phyloP scores from a whole-genome alignment of 2,113 vertebrate species.

The Corythaixoides concolor region DNA sequence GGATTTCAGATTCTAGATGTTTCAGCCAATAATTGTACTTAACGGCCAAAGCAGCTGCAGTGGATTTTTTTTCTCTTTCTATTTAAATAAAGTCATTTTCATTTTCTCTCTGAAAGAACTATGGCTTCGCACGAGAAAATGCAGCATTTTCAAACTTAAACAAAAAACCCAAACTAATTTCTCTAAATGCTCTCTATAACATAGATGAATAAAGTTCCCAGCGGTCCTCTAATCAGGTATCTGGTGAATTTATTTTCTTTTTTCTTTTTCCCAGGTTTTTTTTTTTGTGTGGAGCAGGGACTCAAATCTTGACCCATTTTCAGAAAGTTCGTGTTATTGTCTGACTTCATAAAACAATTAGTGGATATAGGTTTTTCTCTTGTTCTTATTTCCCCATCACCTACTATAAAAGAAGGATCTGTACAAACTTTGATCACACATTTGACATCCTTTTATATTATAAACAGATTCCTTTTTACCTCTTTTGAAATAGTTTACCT shows the following conservation, averaged over 20 bases:
- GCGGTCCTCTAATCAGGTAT: neutral
- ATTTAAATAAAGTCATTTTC: slow-evolving; percentile 13
- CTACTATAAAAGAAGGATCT: neutral
- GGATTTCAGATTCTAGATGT: slow-evolving; percentile 38
- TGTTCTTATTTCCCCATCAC: neutral
- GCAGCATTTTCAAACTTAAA: neutral
- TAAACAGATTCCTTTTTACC: neutral
- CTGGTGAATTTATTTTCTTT: neutral
- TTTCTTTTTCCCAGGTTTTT: neutral
- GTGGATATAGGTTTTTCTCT: neutral
- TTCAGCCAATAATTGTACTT: slow-evolving; percentile 32
- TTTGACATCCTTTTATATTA: neutral
- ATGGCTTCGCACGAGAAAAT: neutral
- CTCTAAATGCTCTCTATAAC: neutral
- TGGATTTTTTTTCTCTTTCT: neutral
- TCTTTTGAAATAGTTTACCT: neutral
- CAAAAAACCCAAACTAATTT: neutral
- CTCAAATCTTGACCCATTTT: neutral
- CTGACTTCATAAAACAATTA: neutral
- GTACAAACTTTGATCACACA: neutral
- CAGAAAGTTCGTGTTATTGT: neutral
- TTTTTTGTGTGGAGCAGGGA: neutral
- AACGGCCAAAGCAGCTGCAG: slow-evolving; percentile 24
- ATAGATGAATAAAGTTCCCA: neutral
- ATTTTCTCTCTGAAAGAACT: neutral